phyloP scores from a whole-genome alignment of 2,797 vertebrate genomes.

The Sebastes trivittatus region DNA sequence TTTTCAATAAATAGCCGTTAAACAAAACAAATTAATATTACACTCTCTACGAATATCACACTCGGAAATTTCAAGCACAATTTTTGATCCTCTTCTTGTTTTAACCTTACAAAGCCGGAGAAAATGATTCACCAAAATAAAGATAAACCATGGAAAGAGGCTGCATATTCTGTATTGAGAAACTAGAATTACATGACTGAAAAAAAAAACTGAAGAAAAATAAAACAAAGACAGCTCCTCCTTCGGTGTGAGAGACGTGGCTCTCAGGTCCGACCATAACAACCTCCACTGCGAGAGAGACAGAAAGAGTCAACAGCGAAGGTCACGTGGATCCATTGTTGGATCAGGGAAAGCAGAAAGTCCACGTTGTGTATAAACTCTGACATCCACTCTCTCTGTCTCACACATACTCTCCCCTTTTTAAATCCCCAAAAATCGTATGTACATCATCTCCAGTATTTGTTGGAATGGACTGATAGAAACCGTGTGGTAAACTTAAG shows the following conservation, averaged over 20 bases:
- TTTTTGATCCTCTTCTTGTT: conserved; percentile 64
- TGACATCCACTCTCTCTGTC: conserved; percentile 39
- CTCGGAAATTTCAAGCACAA: conserved; percentile 72
- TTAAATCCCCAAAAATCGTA: conserved; percentile 49
- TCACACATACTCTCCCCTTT: conserved; percentile 33
- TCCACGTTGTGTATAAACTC: conserved; percentile 30
- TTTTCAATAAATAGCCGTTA: conserved; percentile 84
- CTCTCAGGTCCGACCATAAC: conserved; percentile 62
- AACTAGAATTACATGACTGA: conserved; percentile 65
- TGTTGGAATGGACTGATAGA: conserved; percentile 70
- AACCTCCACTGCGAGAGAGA: conserved; percentile 54
- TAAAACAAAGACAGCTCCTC: conserved; percentile 66
- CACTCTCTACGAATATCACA: conserved; percentile 76
- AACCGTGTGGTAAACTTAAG: conserved; percentile 69
- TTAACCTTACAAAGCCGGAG: conserved; percentile 59
- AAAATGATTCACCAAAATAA: conserved; percentile 52
- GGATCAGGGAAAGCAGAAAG: conserved; percentile 38
- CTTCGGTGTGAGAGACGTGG: conserved; percentile 55
- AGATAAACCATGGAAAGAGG: conserved; percentile 59
- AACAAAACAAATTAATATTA: conserved; percentile 76
- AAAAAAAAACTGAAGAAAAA: neutral
- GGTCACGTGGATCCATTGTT: conserved; percentile 24
- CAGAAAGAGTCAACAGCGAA: conserved; percentile 47
- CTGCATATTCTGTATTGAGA: conserved; percentile 78
- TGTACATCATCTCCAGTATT: conserved; percentile 74